These are phyloP conservation scores for Rhamnusium bicolor DNA, from an alignment of 2,888 invertebrate species.

Conservation along the genomic window DNA sequence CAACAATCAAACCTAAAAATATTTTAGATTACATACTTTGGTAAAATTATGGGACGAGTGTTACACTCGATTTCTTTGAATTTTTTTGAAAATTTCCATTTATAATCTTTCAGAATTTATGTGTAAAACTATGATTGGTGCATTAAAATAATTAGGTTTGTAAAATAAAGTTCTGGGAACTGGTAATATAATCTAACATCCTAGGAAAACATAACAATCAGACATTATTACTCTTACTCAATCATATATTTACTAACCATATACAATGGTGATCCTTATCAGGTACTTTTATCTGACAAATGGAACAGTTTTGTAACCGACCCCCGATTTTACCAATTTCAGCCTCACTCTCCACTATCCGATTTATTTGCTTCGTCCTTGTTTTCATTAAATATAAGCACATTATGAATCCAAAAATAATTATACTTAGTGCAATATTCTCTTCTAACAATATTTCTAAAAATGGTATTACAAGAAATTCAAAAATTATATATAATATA, in stretches of 20 bases:
- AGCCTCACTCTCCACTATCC: conserved; percentile 65
- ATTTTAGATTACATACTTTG: conserved; percentile 1
- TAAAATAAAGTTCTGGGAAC: too few relatives aligned
- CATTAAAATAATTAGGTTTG: too few relatives aligned
- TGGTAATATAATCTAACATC: too few relatives aligned
- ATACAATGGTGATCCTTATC: conserved; percentile 86
- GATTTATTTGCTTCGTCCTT: conserved; percentile 55
- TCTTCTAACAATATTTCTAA: conserved; percentile 81
- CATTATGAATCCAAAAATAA: conserved; percentile 70
- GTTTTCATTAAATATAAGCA: conserved; percentile 69
- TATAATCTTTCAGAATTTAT: too few relatives aligned
- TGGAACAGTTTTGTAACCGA: conserved; percentile 85
- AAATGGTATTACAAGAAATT: conserved; percentile 79
- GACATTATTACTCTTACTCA: background rate
- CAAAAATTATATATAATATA: conserved; percentile 80
- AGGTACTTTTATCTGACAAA: conserved; percentile 87
- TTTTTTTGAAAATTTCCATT: too few relatives aligned
- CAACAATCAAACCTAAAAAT: conserved; percentile 86
- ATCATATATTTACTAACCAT: conserved; percentile 74
- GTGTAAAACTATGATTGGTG: too few relatives aligned
- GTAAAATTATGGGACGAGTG: background rate
- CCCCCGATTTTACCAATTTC: conserved; percentile 72
- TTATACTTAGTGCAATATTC: conserved; percentile 74
- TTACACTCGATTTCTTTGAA: too few relatives aligned
- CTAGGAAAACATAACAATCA: too few relatives aligned